Evolutionary conservation across 2,797 vertebrate species (phyloP).

Genomic region (Spheniscus humboldti): DNA sequence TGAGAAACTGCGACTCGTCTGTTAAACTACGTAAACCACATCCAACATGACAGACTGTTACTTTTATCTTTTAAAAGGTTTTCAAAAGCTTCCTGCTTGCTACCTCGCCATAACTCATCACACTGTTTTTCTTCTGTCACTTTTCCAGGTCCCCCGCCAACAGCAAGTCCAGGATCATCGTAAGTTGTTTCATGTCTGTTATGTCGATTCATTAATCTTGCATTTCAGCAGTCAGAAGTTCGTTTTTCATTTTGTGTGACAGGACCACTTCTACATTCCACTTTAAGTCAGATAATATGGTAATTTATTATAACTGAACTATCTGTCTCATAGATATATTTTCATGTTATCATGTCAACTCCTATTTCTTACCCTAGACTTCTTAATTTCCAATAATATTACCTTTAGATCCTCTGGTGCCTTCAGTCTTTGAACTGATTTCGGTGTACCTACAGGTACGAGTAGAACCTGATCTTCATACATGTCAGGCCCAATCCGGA

Average conservation of each 20-base stretch:
- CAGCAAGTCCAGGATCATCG: constrained; percentile 89
- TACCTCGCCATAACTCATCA: constrained; percentile 14
- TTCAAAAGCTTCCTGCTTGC: constrained; percentile 26
- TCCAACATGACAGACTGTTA: background rate
- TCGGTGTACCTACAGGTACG: background rate
- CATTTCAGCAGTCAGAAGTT: constrained; percentile 37
- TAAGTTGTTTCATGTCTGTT: constrained; percentile 80
- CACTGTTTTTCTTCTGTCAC: constrained; percentile 49
- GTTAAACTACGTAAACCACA: background rate
- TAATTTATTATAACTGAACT: constrained; percentile 1
- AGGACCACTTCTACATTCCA: background rate
- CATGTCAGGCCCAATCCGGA: background rate
- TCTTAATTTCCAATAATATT: constrained; percentile 12
- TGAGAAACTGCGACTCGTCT: background rate
- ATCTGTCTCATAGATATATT: background rate
- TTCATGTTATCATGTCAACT: constrained; percentile 10
- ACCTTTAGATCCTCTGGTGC: background rate
- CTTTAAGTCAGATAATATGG: background rate
- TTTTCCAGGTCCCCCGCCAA: constrained; percentile 88
- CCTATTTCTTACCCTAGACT: background rate
- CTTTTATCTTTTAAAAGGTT: constrained; percentile 55
- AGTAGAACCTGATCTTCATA: background rate
- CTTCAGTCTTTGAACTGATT: background rate
- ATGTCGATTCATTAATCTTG: constrained; percentile 21
- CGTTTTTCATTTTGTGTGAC: constrained; percentile 16